Conservation (phyloP, 2,113 vertebrate species). For the Elanoides forficatus region DNA sequence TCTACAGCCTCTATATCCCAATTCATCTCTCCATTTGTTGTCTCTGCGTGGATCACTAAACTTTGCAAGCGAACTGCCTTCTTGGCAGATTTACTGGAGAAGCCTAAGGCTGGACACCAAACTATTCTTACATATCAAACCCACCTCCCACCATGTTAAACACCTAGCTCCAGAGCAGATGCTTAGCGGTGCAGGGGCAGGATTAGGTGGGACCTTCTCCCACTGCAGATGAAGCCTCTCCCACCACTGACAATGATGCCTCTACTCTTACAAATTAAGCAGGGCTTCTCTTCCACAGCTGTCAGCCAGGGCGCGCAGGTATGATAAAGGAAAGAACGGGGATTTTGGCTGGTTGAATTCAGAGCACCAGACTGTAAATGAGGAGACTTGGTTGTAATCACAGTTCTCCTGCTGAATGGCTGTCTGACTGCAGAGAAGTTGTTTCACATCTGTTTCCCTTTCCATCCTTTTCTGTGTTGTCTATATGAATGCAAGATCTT, state of each 20-base stretch:
- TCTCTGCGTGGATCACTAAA: rapidly evolving
- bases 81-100: not conserved
- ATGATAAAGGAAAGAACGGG: not conserved
- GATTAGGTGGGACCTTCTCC: not conserved
- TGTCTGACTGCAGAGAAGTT: not conserved
- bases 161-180: not conserved
- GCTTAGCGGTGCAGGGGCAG: not conserved
- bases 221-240: not conserved
- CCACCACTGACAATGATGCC: not conserved
- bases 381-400: not conserved
- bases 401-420: not conserved
- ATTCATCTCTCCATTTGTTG: not conserved
- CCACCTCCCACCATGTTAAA: rapidly evolving
- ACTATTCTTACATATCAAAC: not conserved
- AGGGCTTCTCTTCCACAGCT: not conserved
- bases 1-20: not conserved
- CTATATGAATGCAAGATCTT: not conserved
- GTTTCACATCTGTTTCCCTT: not conserved
- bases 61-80: not conserved
- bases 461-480: not conserved
- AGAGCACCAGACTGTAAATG: not conserved
- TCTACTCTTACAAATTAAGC: not conserved
- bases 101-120: not conserved
- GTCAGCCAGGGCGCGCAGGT: not conserved
- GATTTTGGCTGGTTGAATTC: not conserved